Percentiles rank a stretch among this genome's conserved stretches.
phyloP scores from a whole-genome alignment of 1,140 invertebrate genomes.

The Watersipora subatra region DNA sequence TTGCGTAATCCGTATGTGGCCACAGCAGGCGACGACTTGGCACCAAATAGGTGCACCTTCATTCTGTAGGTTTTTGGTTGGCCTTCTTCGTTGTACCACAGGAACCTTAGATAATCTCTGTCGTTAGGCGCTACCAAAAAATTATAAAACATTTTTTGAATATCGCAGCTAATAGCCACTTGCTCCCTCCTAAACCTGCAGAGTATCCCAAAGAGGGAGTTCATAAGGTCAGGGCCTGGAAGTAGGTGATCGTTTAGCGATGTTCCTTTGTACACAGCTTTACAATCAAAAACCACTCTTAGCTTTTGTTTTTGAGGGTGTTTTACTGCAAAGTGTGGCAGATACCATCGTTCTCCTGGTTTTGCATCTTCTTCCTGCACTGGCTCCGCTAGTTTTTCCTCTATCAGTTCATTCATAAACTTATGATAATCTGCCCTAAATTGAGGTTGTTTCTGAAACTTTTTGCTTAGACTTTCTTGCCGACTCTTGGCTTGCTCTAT shows the following conservation, averaged over 20 bases:
- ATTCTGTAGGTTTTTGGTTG: background rate
- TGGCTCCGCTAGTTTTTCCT: background rate
- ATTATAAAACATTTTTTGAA: constrained; percentile 13
- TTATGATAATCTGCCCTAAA: background rate
- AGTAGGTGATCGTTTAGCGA: constrained; percentile 13
- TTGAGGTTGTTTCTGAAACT: background rate
- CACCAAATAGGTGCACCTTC: constrained; percentile 4
- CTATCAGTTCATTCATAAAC: background rate
- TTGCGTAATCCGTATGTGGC: background rate
- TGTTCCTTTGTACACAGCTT: background rate
- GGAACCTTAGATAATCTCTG: constrained; percentile 3
- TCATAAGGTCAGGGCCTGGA: constrained; percentile 33
- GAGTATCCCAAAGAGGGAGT: constrained; percentile 16
- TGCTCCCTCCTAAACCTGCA: constrained; percentile 14
- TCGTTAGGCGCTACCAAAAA: background rate
- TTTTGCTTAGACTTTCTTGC: background rate
- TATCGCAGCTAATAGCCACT: constrained; percentile 14
- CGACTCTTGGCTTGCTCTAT: background rate
- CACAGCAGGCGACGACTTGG: background rate
- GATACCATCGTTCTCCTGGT: background rate
- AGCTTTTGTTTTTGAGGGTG: background rate
- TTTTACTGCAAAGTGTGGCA: background rate
- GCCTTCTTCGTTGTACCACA: constrained; percentile 2
- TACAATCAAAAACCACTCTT: background rate
- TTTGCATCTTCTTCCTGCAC: background rate